Percentiles rank a stretch among this genome's conserved stretches.
Conservation (phyloP, 2,113 vertebrate genomes). For the Cephalopterus ornatus region DNA sequence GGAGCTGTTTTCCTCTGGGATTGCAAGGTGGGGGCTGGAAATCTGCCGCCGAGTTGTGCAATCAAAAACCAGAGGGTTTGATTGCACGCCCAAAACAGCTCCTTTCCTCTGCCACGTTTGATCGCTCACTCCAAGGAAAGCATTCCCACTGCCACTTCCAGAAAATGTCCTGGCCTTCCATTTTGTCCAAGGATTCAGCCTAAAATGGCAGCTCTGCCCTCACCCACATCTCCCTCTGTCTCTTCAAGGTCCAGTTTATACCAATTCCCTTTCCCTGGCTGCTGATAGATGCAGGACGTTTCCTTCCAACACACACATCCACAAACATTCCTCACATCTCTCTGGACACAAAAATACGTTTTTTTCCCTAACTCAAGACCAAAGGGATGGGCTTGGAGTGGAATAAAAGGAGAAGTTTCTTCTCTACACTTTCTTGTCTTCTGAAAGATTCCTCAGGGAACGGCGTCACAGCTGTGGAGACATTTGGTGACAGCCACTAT, state of each 20-base stretch:
- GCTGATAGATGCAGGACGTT: not conserved
- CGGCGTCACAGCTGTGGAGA: rapidly evolving
- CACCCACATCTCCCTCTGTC: not conserved
- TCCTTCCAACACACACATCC: rapidly evolving
- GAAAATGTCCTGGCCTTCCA: not conserved
- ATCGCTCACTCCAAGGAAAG: not conserved
- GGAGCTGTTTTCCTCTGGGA: not conserved
- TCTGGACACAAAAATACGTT: not conserved
- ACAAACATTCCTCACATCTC: not conserved
- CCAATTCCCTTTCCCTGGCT: not conserved
- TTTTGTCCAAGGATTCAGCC: not conserved
- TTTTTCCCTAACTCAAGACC: not conserved
- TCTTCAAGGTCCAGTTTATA: not conserved
- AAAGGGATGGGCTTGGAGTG: not conserved
- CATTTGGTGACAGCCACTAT: not conserved
- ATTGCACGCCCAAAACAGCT: not conserved
- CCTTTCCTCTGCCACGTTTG: not conserved
- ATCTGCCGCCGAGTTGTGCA: not conserved
- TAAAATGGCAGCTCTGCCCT: not conserved
- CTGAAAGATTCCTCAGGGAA: not conserved
- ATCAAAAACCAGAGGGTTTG: not conserved
- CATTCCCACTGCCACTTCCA: not conserved
- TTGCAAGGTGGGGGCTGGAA: not conserved
- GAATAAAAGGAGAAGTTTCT: not conserved
- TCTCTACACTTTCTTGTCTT: not conserved